phyloP scores from a whole-genome alignment of 2,888 invertebrate species.

The Xylocampa areola region DNA sequence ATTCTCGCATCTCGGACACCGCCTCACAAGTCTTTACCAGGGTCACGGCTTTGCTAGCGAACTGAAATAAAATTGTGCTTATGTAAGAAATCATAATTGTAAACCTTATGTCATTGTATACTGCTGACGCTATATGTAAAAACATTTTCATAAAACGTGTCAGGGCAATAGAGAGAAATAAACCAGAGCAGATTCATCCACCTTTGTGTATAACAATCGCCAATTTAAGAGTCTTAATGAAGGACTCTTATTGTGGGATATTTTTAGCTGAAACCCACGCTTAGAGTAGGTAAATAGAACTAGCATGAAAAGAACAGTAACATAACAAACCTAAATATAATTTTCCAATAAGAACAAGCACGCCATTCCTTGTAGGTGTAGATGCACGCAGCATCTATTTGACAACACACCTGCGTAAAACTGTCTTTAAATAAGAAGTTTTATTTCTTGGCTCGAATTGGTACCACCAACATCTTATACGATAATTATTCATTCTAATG shows the following conservation, averaged over 20 bases:
- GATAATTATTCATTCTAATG: not conserved
- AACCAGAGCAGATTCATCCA: too few species aligned
- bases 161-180: too few species aligned
- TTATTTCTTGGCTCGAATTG: constrained; percentile 5
- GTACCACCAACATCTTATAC: not conserved
- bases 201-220: too few species aligned
- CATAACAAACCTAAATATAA: constrained; percentile 15
- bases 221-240: too few species aligned
- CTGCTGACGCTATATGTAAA: too few species aligned
- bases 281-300: constrained; percentile 19
- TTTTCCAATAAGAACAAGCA: constrained; percentile 20
- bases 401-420: constrained; percentile 8
- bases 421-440: constrained; percentile 11
- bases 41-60: constrained; percentile 93
- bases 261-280: constrained; percentile 3
- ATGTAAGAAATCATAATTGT: too few species aligned
- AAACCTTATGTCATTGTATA: too few species aligned
- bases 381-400: constrained; percentile 18
- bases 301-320: constrained; percentile 26
- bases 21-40: constrained; percentile 98
- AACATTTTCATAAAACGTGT: too few species aligned
- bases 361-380: constrained; percentile 23
- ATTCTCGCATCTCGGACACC: constrained; percentile 96
- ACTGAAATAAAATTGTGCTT: constrained; percentile 74
- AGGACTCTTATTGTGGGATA: constrained; percentile 4